Conservation (phyloP, 1,140 invertebrate species). For the Trialeurodes vaporariorum region DNA sequence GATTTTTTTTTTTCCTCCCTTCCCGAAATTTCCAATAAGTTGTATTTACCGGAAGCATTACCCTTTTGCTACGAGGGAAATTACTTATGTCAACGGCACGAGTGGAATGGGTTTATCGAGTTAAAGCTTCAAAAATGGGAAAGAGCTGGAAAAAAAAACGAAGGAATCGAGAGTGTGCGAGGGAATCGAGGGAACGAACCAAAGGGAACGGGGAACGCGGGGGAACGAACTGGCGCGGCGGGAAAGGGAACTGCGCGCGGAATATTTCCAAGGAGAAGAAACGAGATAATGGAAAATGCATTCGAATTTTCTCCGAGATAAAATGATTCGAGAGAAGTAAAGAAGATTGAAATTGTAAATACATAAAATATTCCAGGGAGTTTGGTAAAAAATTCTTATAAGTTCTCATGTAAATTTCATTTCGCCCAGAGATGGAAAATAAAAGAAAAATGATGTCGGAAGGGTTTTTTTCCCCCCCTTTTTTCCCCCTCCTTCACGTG, state of each 20-base stretch:
- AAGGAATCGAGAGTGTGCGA: background rate
- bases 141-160: background rate
- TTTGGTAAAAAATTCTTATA: background rate
- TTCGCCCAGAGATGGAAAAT: background rate
- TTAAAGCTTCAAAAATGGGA: background rate
- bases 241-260: background rate
- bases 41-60: too few species aligned
- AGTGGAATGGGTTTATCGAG: background rate
- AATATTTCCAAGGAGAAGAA: too few species aligned
- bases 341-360: slow-evolving; percentile 1
- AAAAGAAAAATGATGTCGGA: background rate
- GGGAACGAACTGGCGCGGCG: background rate
- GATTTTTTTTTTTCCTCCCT: too few species aligned
- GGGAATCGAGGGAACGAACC: background rate
- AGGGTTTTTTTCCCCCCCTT: background rate
- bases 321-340: background rate
- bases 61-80: too few species aligned
- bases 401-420: slow-evolving; percentile 1
- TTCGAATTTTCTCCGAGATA: background rate
- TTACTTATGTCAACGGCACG: background rate
- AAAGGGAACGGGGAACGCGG: background rate
- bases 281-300: background rate
- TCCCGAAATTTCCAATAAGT: too few species aligned
- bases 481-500: background rate
- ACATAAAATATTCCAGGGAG: background rate